These are phyloP conservation scores for Anguilla rostrata DNA, from an alignment of 2,113 vertebrate species.

Conservation along the genomic window DNA sequence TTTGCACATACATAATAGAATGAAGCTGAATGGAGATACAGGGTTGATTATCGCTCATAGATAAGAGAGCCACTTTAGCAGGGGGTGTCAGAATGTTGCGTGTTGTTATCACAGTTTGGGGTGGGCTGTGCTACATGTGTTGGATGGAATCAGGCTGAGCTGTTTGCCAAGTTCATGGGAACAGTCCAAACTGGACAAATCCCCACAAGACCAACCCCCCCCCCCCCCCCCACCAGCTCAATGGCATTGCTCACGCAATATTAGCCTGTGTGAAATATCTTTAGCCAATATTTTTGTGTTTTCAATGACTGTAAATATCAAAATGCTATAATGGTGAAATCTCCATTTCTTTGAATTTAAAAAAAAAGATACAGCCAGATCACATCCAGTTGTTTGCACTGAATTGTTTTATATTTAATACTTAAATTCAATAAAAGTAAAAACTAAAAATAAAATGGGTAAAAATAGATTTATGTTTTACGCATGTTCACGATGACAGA, in stretches of 20 bases:
- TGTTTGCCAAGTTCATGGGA: neutral
- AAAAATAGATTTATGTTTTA: neutral
- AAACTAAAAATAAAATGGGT: neutral
- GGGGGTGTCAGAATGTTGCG: too few relatives aligned
- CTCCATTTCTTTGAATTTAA: too few relatives aligned
- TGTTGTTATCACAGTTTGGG: too few relatives aligned
- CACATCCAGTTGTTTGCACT: too few relatives aligned
- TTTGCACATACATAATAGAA: neutral
- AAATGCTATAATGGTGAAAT: too few relatives aligned
- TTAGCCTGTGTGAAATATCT: too few relatives aligned
- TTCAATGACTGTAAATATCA: too few relatives aligned
- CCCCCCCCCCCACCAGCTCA: neutral
- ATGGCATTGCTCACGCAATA: too few relatives aligned
- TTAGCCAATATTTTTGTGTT: too few relatives aligned
- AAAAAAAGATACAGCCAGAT: too few relatives aligned
- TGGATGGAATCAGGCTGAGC: neutral
- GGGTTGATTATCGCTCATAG: neutral
- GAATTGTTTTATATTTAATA: too few relatives aligned
- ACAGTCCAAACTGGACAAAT: neutral
- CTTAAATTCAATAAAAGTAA: neutral
- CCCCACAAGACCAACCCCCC: neutral
- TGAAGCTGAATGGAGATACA: too few relatives aligned
- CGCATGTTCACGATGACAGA: neutral
- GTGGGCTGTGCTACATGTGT: neutral
- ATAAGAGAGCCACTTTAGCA: neutral